A percentile compares a stretch with the other conserved stretches of the same genome.
These are phyloP conservation scores for Carettochelys insculpta DNA, from an alignment of 2,113 vertebrate genomes.

Conservation along the genomic window DNA sequence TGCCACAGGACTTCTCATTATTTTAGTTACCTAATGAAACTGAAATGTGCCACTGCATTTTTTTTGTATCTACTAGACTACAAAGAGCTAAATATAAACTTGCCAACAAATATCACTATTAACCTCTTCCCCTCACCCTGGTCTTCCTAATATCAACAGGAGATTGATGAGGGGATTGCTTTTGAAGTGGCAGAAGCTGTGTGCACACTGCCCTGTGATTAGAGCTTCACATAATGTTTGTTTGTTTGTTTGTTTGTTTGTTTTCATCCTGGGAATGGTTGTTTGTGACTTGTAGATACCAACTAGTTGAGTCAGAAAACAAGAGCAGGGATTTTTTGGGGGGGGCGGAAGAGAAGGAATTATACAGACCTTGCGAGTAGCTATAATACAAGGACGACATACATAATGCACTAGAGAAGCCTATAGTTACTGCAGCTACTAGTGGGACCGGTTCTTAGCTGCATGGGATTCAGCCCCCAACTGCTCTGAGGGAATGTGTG, in stretches of 20 bases:
- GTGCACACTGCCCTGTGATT: not conserved
- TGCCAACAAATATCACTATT: not conserved
- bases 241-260: too few relatives aligned
- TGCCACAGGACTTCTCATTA: too few relatives aligned
- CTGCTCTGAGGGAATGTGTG: not conserved
- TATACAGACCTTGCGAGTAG: not conserved
- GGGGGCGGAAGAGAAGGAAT: not conserved
- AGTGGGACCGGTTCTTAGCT: not conserved
- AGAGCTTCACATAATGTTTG: rapidly evolving
- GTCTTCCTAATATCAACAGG: not conserved
- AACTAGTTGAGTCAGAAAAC: slow-evolving; percentile 21
- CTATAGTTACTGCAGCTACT: not conserved
- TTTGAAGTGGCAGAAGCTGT: rapidly evolving
- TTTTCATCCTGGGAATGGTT: not conserved
- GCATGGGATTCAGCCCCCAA: not conserved
- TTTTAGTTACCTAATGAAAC: rapidly evolving
- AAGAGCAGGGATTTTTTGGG: slow-evolving; percentile 1
- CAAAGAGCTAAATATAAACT: not conserved
- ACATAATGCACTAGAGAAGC: not conserved
- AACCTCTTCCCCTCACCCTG: not conserved
- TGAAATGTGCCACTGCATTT: not conserved
- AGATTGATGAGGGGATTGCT: not conserved
- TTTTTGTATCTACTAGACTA: rapidly evolving
- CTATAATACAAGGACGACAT: not conserved
- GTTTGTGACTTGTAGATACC: not conserved